phyloP scores from a whole-genome alignment of 37 sponge, comb jelly and placozoan genomes.

The Aphrocallistes beatrix region DNA sequence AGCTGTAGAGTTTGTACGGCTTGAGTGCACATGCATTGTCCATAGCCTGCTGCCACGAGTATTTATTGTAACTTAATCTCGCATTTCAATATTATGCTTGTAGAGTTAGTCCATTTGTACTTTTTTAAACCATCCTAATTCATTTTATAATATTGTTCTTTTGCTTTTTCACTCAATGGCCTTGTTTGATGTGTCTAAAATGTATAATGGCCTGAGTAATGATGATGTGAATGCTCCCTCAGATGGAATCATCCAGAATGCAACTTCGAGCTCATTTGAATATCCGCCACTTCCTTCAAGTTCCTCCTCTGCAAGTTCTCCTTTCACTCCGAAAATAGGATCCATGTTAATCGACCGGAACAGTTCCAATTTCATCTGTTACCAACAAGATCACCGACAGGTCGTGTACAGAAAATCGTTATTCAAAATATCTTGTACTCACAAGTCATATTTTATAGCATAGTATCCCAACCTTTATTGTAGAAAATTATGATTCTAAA shows the following conservation, averaged over 20 bases:
- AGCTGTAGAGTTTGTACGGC: neutral
- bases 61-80: neutral
- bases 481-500: no score
- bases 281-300: neutral
- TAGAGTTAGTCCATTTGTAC: no score
- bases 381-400: neutral
- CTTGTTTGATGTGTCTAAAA: neutral
- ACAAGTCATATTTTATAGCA: no score
- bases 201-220: neutral
- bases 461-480: no score
- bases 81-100: slow-evolving; percentile 10
- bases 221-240: neutral
- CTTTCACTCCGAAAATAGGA: no score
- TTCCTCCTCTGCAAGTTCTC: neutral
- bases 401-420: no score
- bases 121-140: neutral
- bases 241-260: neutral
- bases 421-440: no score
- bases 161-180: neutral
- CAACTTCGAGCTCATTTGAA: neutral
- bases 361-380: neutral
- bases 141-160: neutral
- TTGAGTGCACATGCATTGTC: slow-evolving; percentile 18
- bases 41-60: neutral
- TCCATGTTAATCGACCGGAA: no score